phyloP scores from a whole-genome alignment of 2,888 invertebrate species.

The Helleia helle region DNA sequence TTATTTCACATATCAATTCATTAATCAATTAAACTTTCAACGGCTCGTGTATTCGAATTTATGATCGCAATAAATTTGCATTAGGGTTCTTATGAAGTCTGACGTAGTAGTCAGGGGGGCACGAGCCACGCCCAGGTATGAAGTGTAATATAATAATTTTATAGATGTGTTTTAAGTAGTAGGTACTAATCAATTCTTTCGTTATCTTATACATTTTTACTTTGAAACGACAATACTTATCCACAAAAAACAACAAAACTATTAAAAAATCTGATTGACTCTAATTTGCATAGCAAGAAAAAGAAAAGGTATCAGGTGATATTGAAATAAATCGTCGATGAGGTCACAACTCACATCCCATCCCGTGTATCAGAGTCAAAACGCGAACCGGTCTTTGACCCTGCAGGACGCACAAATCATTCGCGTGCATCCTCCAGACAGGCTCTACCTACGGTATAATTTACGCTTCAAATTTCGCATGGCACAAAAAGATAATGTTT shows the following conservation, averaged over 20 bases:
- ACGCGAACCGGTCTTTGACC: constrained; percentile 68
- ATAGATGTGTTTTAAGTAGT: too few species aligned
- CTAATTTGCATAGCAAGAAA: constrained; percentile 18
- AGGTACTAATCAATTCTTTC: too few species aligned
- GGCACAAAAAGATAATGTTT: constrained; percentile 2
- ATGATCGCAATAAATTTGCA: background rate
- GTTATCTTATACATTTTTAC: too few species aligned
- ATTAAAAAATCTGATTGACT: background rate
- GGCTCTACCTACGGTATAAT: constrained; percentile 13
- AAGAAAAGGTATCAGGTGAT: constrained; percentile 23
- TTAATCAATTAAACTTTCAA: background rate
- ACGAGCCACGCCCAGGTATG: too few species aligned
- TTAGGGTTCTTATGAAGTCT: too few species aligned
- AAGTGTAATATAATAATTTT: too few species aligned
- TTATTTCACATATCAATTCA: constrained; percentile 16
- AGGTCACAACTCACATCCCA: constrained; percentile 51
- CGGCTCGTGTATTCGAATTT: background rate
- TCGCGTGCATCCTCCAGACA: constrained; percentile 28
- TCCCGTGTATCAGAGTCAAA: constrained; percentile 53
- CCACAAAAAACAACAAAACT: too few species aligned
- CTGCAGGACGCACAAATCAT: constrained; percentile 47
- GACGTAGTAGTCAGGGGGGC: too few species aligned
- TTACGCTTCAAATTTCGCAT: constrained; percentile 10
- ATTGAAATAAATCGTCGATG: constrained; percentile 29
- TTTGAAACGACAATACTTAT: too few species aligned